Base-by-base conservation (phyloP, 2,113 vertebrate genomes). In the Circaetus gallicus region DNA sequence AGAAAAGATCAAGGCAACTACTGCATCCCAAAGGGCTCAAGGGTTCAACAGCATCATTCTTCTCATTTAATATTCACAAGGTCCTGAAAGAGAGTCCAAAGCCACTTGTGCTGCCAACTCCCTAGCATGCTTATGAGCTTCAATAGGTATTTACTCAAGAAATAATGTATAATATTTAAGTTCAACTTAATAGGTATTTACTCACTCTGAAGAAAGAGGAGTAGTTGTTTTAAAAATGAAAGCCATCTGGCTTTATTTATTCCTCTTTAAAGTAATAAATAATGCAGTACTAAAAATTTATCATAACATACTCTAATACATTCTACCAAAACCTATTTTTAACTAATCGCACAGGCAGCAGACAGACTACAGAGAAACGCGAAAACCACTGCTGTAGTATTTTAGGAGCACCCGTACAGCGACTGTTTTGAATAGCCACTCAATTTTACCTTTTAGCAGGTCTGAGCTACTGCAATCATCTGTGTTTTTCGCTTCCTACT, bases 231-330 rank as follows among this genome's bases (percentile, higher is more conserved):
- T 76, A 76, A 72, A 95, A 96, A 78, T 79, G 13, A 92, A 95
- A 81, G 56, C 77, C 85, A 93, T 86, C 81, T 78, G 67, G n/a
- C 50, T 91, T 86, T 85, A 92, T 89, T 96, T 93, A 82, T 79
- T 96, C 55, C 93, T 95, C 72, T 76, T 84, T 82, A 82, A 95
- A 91, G 70, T 69, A 89, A 90, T 94, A 95, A 96, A 95, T 95
- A 94, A 96, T 95, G 56, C 81, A 96, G 81, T 65, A 55, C 61
- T 89, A 71, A 84, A 95, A 97, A 95, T 32, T 87, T 78, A 94
- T 92, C 80, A 77, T 81, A 92, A 70, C 47, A 59, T 34, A 55
- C 50, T 83, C 21, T 53, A 83, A 94, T 62, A 66, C 49, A 83
- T 53, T 90, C 80, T 77, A 76, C 31, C 40, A 67, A 93, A 89